Percentiles rank a stretch among this genome's conserved stretches.
Evolutionary conservation across 2,797 vertebrate species (phyloP).

Genomic region (Arrhamphus sclerolepis): DNA sequence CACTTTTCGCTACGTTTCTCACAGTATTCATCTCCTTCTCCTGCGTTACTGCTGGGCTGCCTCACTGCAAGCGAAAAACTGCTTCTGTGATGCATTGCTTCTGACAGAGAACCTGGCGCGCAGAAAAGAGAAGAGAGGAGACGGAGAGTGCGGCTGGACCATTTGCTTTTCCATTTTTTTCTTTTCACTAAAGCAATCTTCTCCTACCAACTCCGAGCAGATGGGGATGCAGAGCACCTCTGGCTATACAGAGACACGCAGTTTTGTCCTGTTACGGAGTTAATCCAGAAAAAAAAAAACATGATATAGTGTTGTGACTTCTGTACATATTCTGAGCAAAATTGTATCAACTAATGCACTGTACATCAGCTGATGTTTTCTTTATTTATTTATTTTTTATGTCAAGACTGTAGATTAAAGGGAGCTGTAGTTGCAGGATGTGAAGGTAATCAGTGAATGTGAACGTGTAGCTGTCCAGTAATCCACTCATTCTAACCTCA

Average conservation of each 20-base stretch:
- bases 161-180: conserved; percentile 29
- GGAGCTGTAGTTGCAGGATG: neutral
- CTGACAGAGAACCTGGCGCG: conserved; percentile 63
- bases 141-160: conserved; percentile 19
- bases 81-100: conserved; percentile 61
- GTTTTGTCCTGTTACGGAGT: conserved; percentile 5
- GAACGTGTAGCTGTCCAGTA: too few relatives aligned
- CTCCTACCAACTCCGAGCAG: conserved; percentile 58
- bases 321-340: conserved; percentile 2
- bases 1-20: neutral
- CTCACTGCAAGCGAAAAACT: conserved; percentile 40
- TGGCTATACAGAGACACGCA: conserved; percentile 47
- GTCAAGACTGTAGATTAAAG: neutral
- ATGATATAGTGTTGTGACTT: conserved; percentile 1
- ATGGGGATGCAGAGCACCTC: conserved; percentile 70
- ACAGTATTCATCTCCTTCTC: conserved; percentile 23
- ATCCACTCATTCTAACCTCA: too few relatives aligned
- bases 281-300: conserved; percentile 14
- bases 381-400: too few relatives aligned
- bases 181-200: conserved; percentile 44
- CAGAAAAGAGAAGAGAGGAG: conserved; percentile 6
- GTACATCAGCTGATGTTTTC: neutral
- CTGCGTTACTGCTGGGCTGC: conserved; percentile 17
- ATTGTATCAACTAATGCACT: neutral
- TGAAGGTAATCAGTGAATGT: neutral